Conservation (phyloP, 2,113 vertebrate species). For the Cynocephalus volans region DNA sequence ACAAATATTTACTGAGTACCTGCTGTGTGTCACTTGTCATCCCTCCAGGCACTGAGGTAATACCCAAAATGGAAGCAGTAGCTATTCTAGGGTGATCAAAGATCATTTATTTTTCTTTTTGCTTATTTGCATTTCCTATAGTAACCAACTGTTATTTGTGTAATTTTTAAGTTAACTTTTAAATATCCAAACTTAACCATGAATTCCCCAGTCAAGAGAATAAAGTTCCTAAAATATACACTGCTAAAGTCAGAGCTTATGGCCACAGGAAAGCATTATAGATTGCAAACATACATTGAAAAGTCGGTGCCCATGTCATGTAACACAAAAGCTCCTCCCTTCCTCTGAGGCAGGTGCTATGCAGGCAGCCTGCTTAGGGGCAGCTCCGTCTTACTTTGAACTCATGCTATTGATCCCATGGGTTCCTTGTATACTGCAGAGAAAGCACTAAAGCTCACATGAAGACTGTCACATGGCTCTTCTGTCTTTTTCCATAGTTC, state of each 20-base stretch:
- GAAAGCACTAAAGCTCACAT: background rate
- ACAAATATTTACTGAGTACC: constrained; percentile 18
- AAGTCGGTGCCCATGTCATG: background rate
- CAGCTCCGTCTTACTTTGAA: background rate
- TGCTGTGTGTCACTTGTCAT: background rate
- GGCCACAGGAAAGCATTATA: background rate
- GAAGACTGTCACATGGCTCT: background rate
- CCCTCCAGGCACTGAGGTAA: background rate
- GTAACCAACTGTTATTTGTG: background rate
- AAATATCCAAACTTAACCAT: background rate
- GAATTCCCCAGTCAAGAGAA: background rate
- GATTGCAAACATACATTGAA: background rate
- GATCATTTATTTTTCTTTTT: background rate
- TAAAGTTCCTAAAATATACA: background rate
- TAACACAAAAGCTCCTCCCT: background rate
- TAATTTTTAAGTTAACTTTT: constrained; percentile 11
- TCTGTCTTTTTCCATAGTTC: background rate
- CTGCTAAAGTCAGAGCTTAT: background rate
- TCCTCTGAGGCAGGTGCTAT: background rate
- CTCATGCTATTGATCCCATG: background rate
- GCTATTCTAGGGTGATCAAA: background rate
- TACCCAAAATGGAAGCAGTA: background rate
- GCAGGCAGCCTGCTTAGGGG: background rate
- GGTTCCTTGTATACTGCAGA: background rate
- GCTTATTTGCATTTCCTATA: background rate